Base-by-base conservation (phyloP, 2,113 vertebrate genomes). In the Gallinago paraguaiae region DNA sequence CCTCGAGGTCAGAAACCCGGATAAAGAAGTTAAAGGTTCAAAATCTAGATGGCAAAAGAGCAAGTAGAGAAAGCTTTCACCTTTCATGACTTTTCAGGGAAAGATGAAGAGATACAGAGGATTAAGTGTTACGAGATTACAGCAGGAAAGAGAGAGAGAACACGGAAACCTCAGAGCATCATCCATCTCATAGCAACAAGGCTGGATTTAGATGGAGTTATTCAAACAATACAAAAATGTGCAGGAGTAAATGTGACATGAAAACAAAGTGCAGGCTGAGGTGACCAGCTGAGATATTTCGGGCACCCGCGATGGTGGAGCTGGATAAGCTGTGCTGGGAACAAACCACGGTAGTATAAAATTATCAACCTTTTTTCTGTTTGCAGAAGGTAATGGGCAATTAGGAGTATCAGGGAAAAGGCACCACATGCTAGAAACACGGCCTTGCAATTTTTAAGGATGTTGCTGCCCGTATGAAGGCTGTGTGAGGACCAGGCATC, bases 181-280 rank as follows among this genome's bases (percentile, higher is more conserved):
- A 20, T 20, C 68, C 81, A 65, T 63, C 94, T 95, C 96, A 37
- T 95, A 94, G 96, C 94, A 96, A 96, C 94, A 10, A 61, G 35
- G 10, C 78, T 48, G 60, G 82, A n/a, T 94, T 94, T 68, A 75
- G 74, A 90, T 72, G 92, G 79, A 92, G 67, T 68, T 59, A 46
- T 37, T 90, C 64, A 59, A 82, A 54, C 41, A 88, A 25, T 3
- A 11, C 46, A 69, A 37, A 24, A 78, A 88, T 5, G 60, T 54
- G 48, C 18, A 41, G 84, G 61, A 74, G 59, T 37, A 76, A 54
- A 24, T 15, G 14, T 14, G 6, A 19, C 53, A 22, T 39, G 77
- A 71, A 83, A 84, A 39, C 11, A 7, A 48, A 87, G 69, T 14
- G 83, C 25, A 17, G 56, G 57, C 3, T 65, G 67, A 87, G 86